Percentiles rank a stretch among this genome's conserved stretches.
These are phyloP conservation scores for Pegoplata infirma DNA, from an alignment of 2,888 invertebrate species.

Conservation along the genomic window DNA sequence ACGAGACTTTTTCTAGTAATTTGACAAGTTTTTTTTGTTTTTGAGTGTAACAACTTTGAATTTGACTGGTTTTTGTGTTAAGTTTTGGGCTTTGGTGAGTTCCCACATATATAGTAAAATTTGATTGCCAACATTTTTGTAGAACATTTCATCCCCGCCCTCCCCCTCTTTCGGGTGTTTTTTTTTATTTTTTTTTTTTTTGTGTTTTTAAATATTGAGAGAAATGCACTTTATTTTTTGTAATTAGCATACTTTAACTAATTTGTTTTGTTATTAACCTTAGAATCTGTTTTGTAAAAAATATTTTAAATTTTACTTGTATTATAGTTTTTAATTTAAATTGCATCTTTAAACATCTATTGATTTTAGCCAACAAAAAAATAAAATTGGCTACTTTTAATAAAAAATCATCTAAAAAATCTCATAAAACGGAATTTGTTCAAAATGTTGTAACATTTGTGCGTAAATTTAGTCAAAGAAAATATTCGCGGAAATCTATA, in stretches of 20 bases:
- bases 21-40: no score
- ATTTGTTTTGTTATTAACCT: conserved; percentile 19
- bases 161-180: background rate
- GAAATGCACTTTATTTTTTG: no score
- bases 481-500: background rate
- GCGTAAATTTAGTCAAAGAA: conserved; percentile 56
- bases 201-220: no score
- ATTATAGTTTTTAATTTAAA: background rate
- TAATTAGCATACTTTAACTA: conserved; percentile 30
- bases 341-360: background rate
- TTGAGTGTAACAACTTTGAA: no score
- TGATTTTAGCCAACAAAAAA: conserved; percentile 1
- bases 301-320: background rate
- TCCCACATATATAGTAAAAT: no score
- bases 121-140: no score
- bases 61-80: no score
- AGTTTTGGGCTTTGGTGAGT: no score
- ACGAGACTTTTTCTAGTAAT: no score
- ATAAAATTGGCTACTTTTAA: conserved; percentile 25
- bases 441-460: conserved; percentile 63
- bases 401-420: conserved; percentile 9
- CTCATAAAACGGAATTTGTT: conserved; percentile 36
- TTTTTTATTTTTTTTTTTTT: background rate
- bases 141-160: background rate
- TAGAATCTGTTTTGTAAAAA: conserved; percentile 9